Evolutionary conservation across 2,888 invertebrate genomes (phyloP), one percentile per base, ranked within the genome.

Genomic region (Pandemis corylana): DNA sequence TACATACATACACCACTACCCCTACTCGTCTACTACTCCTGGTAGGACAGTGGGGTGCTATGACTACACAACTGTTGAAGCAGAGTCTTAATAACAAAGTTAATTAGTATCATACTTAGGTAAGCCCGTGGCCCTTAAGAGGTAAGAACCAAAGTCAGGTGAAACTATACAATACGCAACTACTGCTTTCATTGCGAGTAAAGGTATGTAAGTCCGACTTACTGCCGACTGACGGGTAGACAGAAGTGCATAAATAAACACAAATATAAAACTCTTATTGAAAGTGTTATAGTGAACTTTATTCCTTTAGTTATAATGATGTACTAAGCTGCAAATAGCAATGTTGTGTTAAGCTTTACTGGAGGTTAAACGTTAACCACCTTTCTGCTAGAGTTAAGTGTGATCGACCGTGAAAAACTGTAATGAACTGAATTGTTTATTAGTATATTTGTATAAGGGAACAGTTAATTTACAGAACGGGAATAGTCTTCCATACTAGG

Each of bases 351-450:
- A 42, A 71, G 76, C 75, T 77, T 78, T 78, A 80, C 77, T 79
- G 75, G 80, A 85, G 90, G 89, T 88, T 85, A 89, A 84, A 87
- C 85, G 89, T 88, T 86, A 89, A 85, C 83, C 82, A 85, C 83
- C 85, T 80, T 12, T 59, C 59, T 28, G 59, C 83, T 80, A 81
- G 80, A 80, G 83, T 80, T 79, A 78, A 5, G 79, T 61, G 61
- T 62, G 61, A 67, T 72, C 20, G 51, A 49, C 61, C 65, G 67
- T 61, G 49, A 67, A 72, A 12, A 61, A 61, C 28, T 59, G 59
- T 59, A 59, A 59, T 59, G 59, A 59, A 59, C 59, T 56, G n/a
- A 15, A 10, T 10, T 20, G 20, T 7, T 44, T 44, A 44, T 20
- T 9, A 7, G 7, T 7, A 20, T 59, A 10, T 10, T 59, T 12